phyloP scores from a whole-genome alignment of 1,140 invertebrate genomes.

The fruit fly (Drosophila melanogaster) region DNA sequence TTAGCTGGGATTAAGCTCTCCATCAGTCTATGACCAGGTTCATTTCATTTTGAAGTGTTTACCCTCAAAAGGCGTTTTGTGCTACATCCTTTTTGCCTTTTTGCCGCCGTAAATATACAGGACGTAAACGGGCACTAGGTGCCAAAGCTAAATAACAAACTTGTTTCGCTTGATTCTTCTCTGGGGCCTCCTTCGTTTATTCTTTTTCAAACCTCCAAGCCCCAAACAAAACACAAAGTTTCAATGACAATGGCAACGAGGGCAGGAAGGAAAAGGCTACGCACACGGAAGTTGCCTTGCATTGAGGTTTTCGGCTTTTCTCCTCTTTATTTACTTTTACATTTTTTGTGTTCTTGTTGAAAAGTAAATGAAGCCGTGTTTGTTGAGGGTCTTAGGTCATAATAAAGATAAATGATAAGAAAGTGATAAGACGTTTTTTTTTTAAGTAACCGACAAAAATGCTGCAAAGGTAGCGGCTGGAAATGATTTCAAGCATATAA shows the following conservation, averaged over 20 bases:
- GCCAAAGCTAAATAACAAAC: slow-evolving; percentile 79
- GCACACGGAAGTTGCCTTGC: slow-evolving; percentile 76
- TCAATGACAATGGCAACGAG: slow-evolving; percentile 66
- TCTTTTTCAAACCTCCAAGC: slow-evolving; percentile 21
- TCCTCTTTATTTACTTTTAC: slow-evolving; percentile 35
- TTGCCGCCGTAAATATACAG: slow-evolving; percentile 54
- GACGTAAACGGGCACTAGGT: slow-evolving; percentile 47
- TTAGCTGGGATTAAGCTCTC: slow-evolving; percentile 65
- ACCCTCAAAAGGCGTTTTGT: slow-evolving; percentile 58
- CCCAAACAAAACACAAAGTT: slow-evolving; percentile 55
- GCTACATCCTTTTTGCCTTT: slow-evolving; percentile 36
- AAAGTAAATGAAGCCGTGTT: slow-evolving; percentile 81
- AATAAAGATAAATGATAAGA: slow-evolving; percentile 83
- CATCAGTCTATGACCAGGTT: neutral
- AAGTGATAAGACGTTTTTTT: slow-evolving; percentile 73
- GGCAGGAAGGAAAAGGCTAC: slow-evolving; percentile 67
- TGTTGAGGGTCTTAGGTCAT: slow-evolving; percentile 77
- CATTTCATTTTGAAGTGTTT: slow-evolving; percentile 34
- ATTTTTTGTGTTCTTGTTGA: slow-evolving; percentile 52
- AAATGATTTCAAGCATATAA: slow-evolving; percentile 6
- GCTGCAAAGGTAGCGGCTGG: slow-evolving; percentile 28
- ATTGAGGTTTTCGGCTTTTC: slow-evolving; percentile 55
- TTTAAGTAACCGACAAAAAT: slow-evolving; percentile 58
- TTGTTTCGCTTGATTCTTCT: slow-evolving; percentile 65
- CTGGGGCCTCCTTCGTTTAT: slow-evolving; percentile 24